These are phyloP conservation scores for Synergus laeviventris DNA, from an alignment of 2,888 invertebrate genomes.

Conservation along the genomic window DNA sequence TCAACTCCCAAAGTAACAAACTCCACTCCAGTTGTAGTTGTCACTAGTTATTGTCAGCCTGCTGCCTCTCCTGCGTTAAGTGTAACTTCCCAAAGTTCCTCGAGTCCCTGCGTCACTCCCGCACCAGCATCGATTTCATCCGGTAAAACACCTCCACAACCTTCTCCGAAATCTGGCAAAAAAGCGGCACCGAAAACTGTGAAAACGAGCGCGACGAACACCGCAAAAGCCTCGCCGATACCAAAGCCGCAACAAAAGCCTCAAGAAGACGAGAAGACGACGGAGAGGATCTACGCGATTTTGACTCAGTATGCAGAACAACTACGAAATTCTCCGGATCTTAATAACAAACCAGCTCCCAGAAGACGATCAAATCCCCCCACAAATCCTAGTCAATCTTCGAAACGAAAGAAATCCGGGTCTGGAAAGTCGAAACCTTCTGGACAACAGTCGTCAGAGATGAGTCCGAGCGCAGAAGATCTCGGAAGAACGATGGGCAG, in stretches of 20 bases:
- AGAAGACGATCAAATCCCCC: slow-evolving; percentile 85
- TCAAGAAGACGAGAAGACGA: slow-evolving; percentile 88
- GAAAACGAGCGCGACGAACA: slow-evolving; percentile 79
- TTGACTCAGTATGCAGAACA: slow-evolving; percentile 89
- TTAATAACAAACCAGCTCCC: slow-evolving; percentile 89
- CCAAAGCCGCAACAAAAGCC: slow-evolving; percentile 85
- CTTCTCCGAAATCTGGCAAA: slow-evolving; percentile 72
- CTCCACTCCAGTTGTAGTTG: slow-evolving; percentile 78
- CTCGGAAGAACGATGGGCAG: slow-evolving; percentile 84
- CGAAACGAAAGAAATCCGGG: slow-evolving; percentile 84
- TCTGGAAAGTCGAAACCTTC: slow-evolving; percentile 80
- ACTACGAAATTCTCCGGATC: slow-evolving; percentile 86
- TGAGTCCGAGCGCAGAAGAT: slow-evolving; percentile 82
- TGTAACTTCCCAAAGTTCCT: slow-evolving; percentile 79
- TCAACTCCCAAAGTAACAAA: slow-evolving; percentile 74
- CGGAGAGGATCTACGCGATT: slow-evolving; percentile 87
- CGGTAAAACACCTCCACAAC: slow-evolving; percentile 76
- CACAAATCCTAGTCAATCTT: slow-evolving; percentile 83
- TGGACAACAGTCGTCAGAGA: slow-evolving; percentile 75
- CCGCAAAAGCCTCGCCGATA: slow-evolving; percentile 82
- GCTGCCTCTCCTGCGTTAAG: slow-evolving; percentile 79
- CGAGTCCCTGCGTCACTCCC: slow-evolving; percentile 79
- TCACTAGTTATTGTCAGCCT: slow-evolving; percentile 78
- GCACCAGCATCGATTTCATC: slow-evolving; percentile 76
- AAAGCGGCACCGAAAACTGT: slow-evolving; percentile 79